phyloP scores from a whole-genome alignment of 2,113 vertebrate species.

The Chrysochloris asiatica region DNA sequence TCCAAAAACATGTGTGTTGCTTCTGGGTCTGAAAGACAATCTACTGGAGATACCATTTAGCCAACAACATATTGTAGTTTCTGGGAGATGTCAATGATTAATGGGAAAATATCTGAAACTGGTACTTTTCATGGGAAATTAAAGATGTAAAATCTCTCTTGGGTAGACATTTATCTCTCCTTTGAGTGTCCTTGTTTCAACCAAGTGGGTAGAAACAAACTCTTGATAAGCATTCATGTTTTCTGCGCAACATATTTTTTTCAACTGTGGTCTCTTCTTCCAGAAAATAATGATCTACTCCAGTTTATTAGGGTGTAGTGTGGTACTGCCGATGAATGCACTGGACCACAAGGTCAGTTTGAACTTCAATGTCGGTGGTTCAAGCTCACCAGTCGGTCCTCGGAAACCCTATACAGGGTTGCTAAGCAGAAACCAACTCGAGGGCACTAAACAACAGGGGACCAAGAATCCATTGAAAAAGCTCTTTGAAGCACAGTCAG shows the following conservation, averaged over 20 bases:
- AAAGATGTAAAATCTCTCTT: conserved; percentile 1
- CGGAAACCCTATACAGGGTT: no score
- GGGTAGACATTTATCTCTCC: background rate
- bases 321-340: no score
- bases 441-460: no score
- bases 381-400: no score
- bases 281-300: conserved; percentile 38
- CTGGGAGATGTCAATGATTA: background rate
- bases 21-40: conserved; percentile 28
- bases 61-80: background rate
- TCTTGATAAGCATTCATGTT: background rate
- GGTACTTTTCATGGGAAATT: background rate
- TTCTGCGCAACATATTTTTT: conserved; percentile 36
- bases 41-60: background rate
- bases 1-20: background rate
- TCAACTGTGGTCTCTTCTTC: conserved; percentile 10
- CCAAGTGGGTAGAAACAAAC: conserved; percentile 37
- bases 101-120: background rate
- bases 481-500: background rate
- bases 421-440: no score
- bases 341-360: no score
- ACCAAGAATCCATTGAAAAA: conserved; percentile 19
- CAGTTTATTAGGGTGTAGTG: no score
- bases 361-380: no score
- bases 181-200: background rate